Conservation (phyloP, 1,140 invertebrate species). For the Macrosteles quadrilineatus region DNA sequence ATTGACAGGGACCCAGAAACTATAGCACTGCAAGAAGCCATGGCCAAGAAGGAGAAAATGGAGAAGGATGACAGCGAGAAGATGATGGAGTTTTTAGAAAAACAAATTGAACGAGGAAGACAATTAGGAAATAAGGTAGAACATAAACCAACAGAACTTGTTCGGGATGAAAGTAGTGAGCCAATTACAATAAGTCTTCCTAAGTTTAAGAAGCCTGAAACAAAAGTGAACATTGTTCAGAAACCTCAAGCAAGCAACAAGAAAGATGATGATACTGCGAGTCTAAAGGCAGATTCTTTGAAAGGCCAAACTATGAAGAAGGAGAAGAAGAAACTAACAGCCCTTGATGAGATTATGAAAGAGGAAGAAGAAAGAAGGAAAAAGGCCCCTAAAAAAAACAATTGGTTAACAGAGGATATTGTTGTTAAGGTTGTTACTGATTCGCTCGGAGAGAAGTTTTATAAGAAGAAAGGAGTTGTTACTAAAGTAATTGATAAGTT, state of each 20-base stretch:
- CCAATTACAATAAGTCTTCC: slow-evolving; percentile 60
- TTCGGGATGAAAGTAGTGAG: slow-evolving; percentile 72
- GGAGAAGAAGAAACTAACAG: slow-evolving; percentile 60
- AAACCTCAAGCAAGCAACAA: slow-evolving; percentile 40
- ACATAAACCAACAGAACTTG: slow-evolving; percentile 68
- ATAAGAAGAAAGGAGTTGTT: slow-evolving; percentile 87
- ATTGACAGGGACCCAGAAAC: slow-evolving; percentile 95
- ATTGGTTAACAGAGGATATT: slow-evolving; percentile 81
- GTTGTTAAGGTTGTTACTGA: slow-evolving; percentile 91
- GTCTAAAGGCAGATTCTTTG: background rate
- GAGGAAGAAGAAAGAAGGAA: slow-evolving; percentile 74
- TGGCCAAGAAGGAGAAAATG: slow-evolving; percentile 88
- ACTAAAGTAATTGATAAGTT: slow-evolving; percentile 86
- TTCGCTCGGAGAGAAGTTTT: slow-evolving; percentile 83
- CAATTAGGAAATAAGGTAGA: slow-evolving; percentile 48
- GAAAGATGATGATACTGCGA: background rate
- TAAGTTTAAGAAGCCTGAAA: slow-evolving; percentile 41
- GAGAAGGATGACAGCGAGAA: slow-evolving; percentile 93
- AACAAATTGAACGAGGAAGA: slow-evolving; percentile 73
- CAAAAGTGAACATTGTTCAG: slow-evolving; percentile 40
- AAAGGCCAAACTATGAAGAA: slow-evolving; percentile 43
- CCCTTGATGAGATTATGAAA: slow-evolving; percentile 82
- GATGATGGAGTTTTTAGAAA: slow-evolving; percentile 81
- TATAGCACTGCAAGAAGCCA: slow-evolving; percentile 65
- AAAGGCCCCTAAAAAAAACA: slow-evolving; percentile 65